These are phyloP conservation scores for Patella vulgata DNA, from an alignment of 1,140 invertebrate species.

Conservation along the genomic window DNA sequence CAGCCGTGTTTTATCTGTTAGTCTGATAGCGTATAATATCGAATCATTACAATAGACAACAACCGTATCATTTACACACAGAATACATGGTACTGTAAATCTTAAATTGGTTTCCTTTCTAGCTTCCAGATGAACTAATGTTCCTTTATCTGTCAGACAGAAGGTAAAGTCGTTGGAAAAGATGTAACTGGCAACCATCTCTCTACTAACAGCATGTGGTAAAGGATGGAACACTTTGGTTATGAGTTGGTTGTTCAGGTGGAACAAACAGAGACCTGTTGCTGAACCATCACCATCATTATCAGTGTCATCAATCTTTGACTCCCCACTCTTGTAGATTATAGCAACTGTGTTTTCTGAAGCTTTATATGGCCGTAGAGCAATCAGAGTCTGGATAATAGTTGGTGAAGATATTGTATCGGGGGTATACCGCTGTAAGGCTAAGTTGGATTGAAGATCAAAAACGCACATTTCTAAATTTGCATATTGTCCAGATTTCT, in stretches of 20 bases:
- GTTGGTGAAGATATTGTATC: too few species aligned
- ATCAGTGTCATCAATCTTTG: too few species aligned
- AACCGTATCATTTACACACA: constrained; percentile 47
- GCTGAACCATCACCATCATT: too few species aligned
- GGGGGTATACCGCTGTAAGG: too few species aligned
- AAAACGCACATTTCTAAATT: constrained; percentile 27
- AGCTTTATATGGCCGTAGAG: too few species aligned
- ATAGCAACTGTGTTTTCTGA: too few species aligned
- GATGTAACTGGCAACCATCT: constrained; percentile 32
- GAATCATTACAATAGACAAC: constrained; percentile 46
- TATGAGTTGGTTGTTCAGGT: constrained; percentile 46
- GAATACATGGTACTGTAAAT: constrained; percentile 23
- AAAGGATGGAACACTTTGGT: constrained; percentile 52
- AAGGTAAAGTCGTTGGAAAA: constrained; percentile 49
- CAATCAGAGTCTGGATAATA: too few species aligned
- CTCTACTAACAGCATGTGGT: constrained; percentile 24
- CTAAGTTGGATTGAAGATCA: too few species aligned
- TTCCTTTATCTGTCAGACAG: constrained; percentile 53
- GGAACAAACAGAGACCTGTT: constrained; percentile 48
- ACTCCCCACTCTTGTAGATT: too few species aligned
- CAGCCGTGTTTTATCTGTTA: constrained; percentile 47
- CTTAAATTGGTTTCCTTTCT: constrained; percentile 31
- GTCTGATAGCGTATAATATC: constrained; percentile 40
- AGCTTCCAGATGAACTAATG: constrained; percentile 49
- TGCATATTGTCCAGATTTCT: constrained; percentile 29